These are phyloP conservation scores for human DNA, from an alignment of 2,113 vertebrate genomes.

Conservation along the genomic window DNA sequence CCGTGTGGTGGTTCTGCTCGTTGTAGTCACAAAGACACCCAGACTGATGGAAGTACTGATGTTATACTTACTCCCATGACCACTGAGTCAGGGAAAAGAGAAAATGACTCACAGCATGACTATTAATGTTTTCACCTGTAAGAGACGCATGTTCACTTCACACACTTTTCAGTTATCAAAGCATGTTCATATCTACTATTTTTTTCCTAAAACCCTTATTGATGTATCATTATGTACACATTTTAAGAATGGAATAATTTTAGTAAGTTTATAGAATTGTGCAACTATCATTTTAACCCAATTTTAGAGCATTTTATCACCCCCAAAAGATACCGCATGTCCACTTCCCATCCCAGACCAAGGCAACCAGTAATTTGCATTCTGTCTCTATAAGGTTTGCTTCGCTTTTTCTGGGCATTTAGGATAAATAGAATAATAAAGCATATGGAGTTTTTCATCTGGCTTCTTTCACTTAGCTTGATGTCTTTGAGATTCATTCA, in stretches of 20 bases:
- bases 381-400: background rate
- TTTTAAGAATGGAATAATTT: background rate
- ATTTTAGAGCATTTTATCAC: background rate
- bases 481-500: background rate
- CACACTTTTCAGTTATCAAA: background rate
- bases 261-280: background rate
- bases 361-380: background rate
- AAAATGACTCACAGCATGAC: background rate
- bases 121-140: background rate
- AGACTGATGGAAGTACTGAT: background rate
- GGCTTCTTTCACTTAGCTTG: background rate
- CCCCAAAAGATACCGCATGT: accelerated
- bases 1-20: no score
- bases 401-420: background rate
- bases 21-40: background rate
- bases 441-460: background rate
- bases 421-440: background rate
- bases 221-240: background rate
- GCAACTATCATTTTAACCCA: background rate
- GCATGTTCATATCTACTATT: background rate
- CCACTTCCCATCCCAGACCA: background rate
- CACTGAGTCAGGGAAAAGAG: background rate
- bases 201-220: background rate
- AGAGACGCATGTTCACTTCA: background rate
- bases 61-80: background rate